Base-by-base conservation (phyloP, 2,113 vertebrate species). In the Vidua macroura region DNA sequence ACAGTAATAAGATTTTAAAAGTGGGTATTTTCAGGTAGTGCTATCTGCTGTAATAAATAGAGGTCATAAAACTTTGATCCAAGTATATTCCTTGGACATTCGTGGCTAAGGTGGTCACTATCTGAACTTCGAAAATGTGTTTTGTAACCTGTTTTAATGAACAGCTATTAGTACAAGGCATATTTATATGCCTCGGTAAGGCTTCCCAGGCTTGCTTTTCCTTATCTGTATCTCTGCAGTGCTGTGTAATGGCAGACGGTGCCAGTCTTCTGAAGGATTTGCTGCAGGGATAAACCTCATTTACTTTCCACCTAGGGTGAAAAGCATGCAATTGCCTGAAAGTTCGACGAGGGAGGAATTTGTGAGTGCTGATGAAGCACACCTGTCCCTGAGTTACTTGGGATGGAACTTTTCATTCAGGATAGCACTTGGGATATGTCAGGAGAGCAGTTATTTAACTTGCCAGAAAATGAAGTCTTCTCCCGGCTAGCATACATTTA, bases 1-100 rank as follows among this genome's bases (percentile, higher is more conserved):
- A 96, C 93, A 96, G 91, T 93, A 98, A 96, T 96, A 96, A 97
- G 95, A 88, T 96, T 97, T 98, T 97, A 82, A 95, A 97, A 96
- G 96, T 33, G 44, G 88, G 46, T 93, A 92, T 97, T 96, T 96
- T 96, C 70, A 91, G 93, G 87, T 95, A 93, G 49, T 64, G 59
- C 66, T 93, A 82, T 96, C 88, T 96, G 77, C 73, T 5, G 10
- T 92, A 94, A 97, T 96, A 97, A 97, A 97, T 92, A 96, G 91
- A 96, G 90, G 90, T 96, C 85, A 91, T 96, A 96, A 97, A 97
- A 90, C 76, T 91, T 93, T 90, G 86, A 80, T 97, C 86, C 93
- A 93, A 96, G 95, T 78, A 68, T 87, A 88, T 92, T 96, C 80
- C 68, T 56, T 2, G 23, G 88, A 90, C 83, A 76, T 88, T 88